Conservation (phyloP, 2,113 vertebrate species). For the Oreamnos americanus region DNA sequence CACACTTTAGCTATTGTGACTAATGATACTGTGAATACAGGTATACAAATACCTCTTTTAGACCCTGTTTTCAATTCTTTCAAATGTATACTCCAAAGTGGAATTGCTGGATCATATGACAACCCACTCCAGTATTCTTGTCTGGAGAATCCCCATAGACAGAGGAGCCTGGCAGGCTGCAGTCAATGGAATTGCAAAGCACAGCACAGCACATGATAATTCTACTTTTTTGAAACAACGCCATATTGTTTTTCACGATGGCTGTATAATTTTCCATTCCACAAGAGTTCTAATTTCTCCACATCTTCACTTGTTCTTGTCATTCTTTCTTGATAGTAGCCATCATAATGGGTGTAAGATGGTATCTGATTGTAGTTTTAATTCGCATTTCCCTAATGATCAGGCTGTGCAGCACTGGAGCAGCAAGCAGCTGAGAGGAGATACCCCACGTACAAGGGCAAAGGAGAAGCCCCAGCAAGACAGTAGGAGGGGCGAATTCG, state of each 20-base stretch:
- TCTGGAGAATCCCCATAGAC: not conserved
- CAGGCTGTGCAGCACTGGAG: not conserved
- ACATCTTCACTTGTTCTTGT: not conserved
- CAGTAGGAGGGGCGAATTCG: rapidly evolving
- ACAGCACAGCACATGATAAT: not conserved
- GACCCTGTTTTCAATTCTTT: not conserved
- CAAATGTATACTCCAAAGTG: not conserved
- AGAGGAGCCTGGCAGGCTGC: not conserved
- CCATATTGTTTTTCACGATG: not conserved
- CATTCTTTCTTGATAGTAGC: not conserved
- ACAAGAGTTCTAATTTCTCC: not conserved
- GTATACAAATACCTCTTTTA: not conserved
- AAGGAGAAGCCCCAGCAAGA: not conserved
- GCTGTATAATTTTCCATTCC: not conserved
- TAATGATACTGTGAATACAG: not conserved
- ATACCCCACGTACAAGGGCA: not conserved
- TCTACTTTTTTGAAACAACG: not conserved
- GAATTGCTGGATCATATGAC: not conserved
- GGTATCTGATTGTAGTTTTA: not conserved
- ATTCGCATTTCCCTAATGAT: not conserved
- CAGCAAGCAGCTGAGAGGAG: not conserved
- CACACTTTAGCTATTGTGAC: not conserved
- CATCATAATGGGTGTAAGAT: not conserved
- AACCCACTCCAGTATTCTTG: not conserved
- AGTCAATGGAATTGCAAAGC: not conserved